Conservation (phyloP, 2,888 invertebrate species). For the Lasioglossum lativentre region DNA sequence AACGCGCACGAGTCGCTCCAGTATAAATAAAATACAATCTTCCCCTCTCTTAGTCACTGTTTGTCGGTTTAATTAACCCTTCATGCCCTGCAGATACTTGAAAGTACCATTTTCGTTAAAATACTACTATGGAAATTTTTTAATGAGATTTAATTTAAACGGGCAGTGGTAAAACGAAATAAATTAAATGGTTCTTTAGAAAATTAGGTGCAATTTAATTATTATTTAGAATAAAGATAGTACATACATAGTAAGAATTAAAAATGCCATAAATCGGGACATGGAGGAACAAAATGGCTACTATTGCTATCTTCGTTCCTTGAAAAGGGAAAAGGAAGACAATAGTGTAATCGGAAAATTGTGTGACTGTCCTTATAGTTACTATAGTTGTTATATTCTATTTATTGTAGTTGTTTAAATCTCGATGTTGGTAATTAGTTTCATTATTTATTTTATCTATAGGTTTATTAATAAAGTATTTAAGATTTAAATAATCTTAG, state of each 20-base stretch:
- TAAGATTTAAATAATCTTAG: background rate
- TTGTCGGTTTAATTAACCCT: no score
- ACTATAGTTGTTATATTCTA: background rate
- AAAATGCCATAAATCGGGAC: background rate
- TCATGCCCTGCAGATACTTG: no score
- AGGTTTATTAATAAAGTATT: background rate
- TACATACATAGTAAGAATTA: background rate
- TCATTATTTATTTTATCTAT: background rate
- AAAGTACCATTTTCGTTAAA: background rate
- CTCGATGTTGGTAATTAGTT: background rate
- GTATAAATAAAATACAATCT: background rate
- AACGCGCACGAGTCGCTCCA: background rate
- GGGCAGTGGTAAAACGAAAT: background rate
- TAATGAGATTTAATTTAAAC: background rate
- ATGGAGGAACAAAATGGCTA: background rate
- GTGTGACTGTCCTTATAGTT: background rate
- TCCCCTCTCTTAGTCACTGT: background rate
- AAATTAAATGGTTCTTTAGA: background rate
- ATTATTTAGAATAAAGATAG: background rate
- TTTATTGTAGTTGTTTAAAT: background rate
- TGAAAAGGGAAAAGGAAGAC: background rate
- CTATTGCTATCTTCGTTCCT: background rate
- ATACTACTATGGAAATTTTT: background rate
- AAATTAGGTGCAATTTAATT: background rate
- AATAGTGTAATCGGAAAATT: background rate